These are phyloP conservation scores for Apoda limacodes DNA, from an alignment of 2,888 invertebrate genomes.

Conservation along the genomic window DNA sequence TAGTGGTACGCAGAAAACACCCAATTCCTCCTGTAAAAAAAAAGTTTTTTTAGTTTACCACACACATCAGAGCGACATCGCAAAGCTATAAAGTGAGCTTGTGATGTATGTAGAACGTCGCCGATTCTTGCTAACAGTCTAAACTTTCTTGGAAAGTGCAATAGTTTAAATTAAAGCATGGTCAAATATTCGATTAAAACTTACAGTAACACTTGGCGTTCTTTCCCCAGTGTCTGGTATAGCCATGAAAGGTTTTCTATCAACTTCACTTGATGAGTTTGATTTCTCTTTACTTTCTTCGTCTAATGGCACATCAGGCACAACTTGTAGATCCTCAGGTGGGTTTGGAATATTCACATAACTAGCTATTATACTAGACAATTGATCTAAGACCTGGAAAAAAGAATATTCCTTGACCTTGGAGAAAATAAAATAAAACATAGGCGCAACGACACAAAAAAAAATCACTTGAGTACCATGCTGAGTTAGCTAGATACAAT, in stretches of 20 bases:
- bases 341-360: constrained; percentile 55
- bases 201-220: constrained; percentile 37
- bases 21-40: constrained; percentile 63
- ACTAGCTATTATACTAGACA: constrained; percentile 68
- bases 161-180: no score
- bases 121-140: no score
- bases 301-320: constrained; percentile 62
- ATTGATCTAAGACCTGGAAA: constrained; percentile 63
- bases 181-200: no score
- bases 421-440: constrained; percentile 1
- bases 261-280: constrained; percentile 32
- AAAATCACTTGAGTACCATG: no score
- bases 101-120: no score
- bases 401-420: constrained; percentile 1
- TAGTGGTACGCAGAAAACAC: constrained; percentile 53
- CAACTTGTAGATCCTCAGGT: constrained; percentile 66
- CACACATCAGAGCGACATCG: no score
- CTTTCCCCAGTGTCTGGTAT: constrained; percentile 34
- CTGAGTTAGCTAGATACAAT: no score
- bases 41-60: no score
- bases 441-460: no score
- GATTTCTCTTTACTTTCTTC: constrained; percentile 36
- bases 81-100: no score
- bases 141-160: no score
- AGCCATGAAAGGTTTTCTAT: constrained; percentile 33